These are phyloP conservation scores for Ptilorrhoa leucosticta DNA, from an alignment of 2,113 vertebrate genomes.

Conservation along the genomic window DNA sequence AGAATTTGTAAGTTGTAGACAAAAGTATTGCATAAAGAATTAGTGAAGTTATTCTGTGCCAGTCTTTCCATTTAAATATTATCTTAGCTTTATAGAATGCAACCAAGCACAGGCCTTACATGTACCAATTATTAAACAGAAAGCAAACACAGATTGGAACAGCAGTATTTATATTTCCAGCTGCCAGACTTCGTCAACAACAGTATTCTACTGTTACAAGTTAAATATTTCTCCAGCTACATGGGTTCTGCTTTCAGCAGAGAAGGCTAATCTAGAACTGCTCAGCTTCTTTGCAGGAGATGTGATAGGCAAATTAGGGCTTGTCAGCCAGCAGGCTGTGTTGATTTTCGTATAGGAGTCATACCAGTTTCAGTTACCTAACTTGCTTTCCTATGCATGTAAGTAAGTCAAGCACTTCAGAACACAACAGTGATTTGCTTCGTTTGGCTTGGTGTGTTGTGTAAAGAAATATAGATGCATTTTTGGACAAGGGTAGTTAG, in stretches of 20 bases:
- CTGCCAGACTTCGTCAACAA: not conserved
- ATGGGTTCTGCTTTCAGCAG: not conserved
- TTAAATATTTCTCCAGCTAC: not conserved
- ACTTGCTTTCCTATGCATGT: not conserved
- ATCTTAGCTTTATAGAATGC: not conserved
- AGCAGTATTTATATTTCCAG: not conserved
- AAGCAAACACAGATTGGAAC: constrained; percentile 7
- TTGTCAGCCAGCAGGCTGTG: not conserved
- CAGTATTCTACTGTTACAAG: not conserved
- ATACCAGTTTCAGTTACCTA: not conserved
- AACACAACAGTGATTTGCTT: not conserved
- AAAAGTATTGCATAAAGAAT: not conserved
- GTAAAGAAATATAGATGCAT: not conserved
- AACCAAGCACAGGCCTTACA: not conserved
- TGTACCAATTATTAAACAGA: constrained; percentile 6
- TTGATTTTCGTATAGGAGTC: not conserved
- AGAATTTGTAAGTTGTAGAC: not conserved
- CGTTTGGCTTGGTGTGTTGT: not conserved
- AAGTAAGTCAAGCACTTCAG: not conserved
- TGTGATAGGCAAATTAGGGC: not conserved
- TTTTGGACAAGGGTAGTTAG: not conserved
- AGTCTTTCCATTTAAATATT: not conserved
- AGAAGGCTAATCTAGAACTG: not conserved
- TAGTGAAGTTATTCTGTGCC: not conserved
- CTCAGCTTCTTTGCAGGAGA: not conserved